Evolutionary conservation across 2,113 vertebrate species (phyloP).

Genomic region (Sciurus niger): DNA sequence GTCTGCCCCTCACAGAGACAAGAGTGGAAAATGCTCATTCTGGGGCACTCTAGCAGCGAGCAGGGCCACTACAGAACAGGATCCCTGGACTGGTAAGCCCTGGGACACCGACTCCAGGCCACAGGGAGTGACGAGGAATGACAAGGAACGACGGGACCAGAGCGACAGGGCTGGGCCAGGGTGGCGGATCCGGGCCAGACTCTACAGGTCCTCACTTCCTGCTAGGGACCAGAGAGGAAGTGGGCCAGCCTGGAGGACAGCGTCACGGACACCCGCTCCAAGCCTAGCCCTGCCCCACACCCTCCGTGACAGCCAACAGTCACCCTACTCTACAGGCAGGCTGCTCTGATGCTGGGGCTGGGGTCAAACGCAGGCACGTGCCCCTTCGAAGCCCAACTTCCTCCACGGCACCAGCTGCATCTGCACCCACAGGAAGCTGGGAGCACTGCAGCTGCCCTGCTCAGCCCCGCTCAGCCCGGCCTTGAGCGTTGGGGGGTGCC

Average conservation of each 20-base stretch:
- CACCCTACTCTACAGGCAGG: fast-evolving
- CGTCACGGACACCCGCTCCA: not conserved
- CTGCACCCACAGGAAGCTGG: too few species aligned
- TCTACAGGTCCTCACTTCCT: not conserved
- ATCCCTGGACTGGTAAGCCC: not conserved
- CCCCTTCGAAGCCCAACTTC: not conserved
- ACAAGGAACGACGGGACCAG: fast-evolving
- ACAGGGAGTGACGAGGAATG: too few species aligned
- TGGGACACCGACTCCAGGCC: fast-evolving
- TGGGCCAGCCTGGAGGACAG: not conserved
- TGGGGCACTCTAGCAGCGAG: fast-evolving
- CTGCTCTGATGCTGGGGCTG: not conserved
- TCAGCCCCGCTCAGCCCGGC: not conserved
- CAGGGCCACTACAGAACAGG: not conserved
- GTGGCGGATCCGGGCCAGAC: fast-evolving
- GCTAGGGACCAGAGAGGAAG: not conserved
- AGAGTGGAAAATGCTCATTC: not conserved
- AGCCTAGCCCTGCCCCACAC: not conserved
- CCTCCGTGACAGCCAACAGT: fast-evolving
- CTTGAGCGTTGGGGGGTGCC: too few species aligned
- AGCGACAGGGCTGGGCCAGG: not conserved
- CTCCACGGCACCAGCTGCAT: too few species aligned
- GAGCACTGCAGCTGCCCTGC: not conserved
- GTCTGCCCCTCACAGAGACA: not conserved
- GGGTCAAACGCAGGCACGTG: fast-evolving